Evolutionary conservation across 2,113 vertebrate genomes (phyloP), one percentile per base, ranked within the genome.

Genomic region (Dissostichus mawsoni): DNA sequence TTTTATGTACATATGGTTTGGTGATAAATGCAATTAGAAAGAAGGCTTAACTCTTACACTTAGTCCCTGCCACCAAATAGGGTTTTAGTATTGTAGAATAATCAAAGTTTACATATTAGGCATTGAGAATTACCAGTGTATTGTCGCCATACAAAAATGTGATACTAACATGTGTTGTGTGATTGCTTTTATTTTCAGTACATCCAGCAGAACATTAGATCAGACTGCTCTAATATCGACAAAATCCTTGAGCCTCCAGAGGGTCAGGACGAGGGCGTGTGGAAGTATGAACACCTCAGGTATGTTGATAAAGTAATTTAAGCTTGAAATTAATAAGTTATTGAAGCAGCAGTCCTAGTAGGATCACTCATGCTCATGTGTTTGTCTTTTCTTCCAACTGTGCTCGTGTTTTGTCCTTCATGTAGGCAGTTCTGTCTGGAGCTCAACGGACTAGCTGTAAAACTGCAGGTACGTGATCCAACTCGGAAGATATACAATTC

Each of bases 261-360:
- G 92, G 98, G 98, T 67, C 98, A 99, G 94, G 98, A 99, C 86
- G 98, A 99, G 93, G 98, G 98, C 0, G 98, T 99, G 3, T 99
- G 98, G 98, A 99, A 99, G 55, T 99, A 99, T n/a, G 98, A 99
- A 90, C 98, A 99, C 90, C 96, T 99, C 92, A 96, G 98, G 98
- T 99, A 95, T 18, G 80, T 69, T 12, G 5, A 18, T 66, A 53
- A 55, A 33, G 10, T 4, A 1, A 41, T 29, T 29, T 29, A 29
- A n/a, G 58, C 36, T 50, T 66, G 23, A 52, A 4, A 4, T 12
- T 7, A 23, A 12, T 1, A 9, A 12, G n/a, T 65, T 25, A 8
- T 7, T 47, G 64, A 69, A 69, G 64, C 66, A 5, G 29, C 14
- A 55, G 20, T n/a, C 36, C 36, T 41, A 41, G 11, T 44, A 51